A percentile compares a stretch with the other conserved stretches of the same genome.
These are phyloP conservation scores for Andricus curvator DNA, from an alignment of 2,888 invertebrate species.

Conservation along the genomic window DNA sequence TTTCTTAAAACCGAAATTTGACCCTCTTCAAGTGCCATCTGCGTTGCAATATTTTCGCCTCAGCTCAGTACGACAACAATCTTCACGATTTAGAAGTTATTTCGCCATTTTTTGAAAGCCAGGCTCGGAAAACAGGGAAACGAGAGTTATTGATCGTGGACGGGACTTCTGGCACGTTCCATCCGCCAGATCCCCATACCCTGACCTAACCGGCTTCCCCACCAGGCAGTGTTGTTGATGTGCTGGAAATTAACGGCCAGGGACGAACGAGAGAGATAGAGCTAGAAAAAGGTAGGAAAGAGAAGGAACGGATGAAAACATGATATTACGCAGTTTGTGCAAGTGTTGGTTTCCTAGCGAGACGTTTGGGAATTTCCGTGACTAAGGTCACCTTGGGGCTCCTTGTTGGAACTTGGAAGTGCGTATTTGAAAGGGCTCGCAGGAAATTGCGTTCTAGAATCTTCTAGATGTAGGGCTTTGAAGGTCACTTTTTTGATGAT, in stretches of 20 bases:
- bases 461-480: neutral
- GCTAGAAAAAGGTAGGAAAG: neutral
- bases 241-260: slow-evolving; percentile 38
- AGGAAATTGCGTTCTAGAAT: neutral
- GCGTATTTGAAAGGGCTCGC: slow-evolving; percentile 22
- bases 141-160: slow-evolving; percentile 72
- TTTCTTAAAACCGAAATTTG: neutral
- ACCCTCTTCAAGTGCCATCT: neutral
- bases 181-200: slow-evolving; percentile 66
- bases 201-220: slow-evolving; percentile 53
- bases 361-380: slow-evolving; percentile 27
- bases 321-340: slow-evolving; percentile 17
- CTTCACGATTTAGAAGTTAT: neutral
- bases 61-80: neutral
- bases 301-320: neutral
- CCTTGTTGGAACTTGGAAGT: slow-evolving; percentile 8
- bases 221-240: slow-evolving; percentile 38
- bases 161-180: slow-evolving; percentile 74
- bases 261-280: slow-evolving; percentile 36
- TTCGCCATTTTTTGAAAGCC: neutral
- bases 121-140: slow-evolving; percentile 32
- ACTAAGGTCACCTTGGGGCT: slow-evolving; percentile 36
- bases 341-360: neutral
- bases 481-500: neutral
- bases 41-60: neutral